phyloP scores from a whole-genome alignment of 1,140 invertebrate species.

The Akabosia matsudoensis region DNA sequence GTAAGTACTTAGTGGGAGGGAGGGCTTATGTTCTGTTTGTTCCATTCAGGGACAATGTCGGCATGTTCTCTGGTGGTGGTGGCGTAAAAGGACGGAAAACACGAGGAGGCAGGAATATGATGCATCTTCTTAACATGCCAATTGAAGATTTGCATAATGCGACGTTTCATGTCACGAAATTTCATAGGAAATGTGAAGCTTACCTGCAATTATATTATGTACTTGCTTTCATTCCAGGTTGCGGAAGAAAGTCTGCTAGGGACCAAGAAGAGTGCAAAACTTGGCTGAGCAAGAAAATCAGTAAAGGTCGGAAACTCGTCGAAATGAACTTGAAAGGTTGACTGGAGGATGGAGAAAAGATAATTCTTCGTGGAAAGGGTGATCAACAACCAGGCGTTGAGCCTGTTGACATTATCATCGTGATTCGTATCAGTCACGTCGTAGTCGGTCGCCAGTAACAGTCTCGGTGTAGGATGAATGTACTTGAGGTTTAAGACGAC shows the following conservation, averaged over 20 bases:
- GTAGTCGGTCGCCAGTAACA: too few species aligned
- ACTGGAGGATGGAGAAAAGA: conserved; percentile 95
- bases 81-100: conserved; percentile 56
- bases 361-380: conserved; percentile 90
- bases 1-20: background rate
- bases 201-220: background rate
- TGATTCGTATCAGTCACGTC: conserved; percentile 78
- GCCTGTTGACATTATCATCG: conserved; percentile 92
- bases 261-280: conserved; percentile 88
- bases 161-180: too few species aligned
- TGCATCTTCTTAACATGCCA: conserved; percentile 88
- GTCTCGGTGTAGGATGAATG: conserved; percentile 54
- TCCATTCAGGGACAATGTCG: conserved; percentile 79
- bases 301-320: conserved; percentile 88
- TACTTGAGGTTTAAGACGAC: conserved; percentile 76
- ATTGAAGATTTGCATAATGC: conserved; percentile 97
- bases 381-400: conserved; percentile 95
- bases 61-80: conserved; percentile 94
- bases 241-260: conserved; percentile 87
- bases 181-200: conserved; percentile 1
- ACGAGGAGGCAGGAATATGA: conserved; percentile 86
- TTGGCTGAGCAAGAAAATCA: conserved; percentile 86
- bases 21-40: background rate
- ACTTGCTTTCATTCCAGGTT: conserved; percentile 51
- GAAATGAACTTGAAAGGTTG: conserved; percentile 98